These are phyloP conservation scores for Hirundichthys speculiger DNA, from an alignment of 2,113 vertebrate species.

Conservation along the genomic window DNA sequence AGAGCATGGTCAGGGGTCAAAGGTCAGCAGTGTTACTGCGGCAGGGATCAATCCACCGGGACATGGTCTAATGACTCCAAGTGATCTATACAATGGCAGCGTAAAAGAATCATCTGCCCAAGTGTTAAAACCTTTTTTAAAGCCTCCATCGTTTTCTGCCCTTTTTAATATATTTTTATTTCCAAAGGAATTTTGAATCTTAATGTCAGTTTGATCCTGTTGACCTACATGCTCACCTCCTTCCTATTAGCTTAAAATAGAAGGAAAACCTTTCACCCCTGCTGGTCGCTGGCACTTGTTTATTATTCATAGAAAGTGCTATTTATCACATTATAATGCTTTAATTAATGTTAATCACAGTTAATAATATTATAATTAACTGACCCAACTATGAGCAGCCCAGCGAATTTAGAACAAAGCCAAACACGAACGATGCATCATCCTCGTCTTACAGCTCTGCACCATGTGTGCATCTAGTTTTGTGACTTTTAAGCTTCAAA, in stretches of 20 bases:
- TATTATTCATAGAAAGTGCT: too few species aligned
- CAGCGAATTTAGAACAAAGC: background rate
- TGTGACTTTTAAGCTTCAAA: too few species aligned
- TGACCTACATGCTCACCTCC: too few species aligned
- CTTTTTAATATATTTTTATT: background rate
- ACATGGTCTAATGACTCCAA: constrained; percentile 45
- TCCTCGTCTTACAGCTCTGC: too few species aligned
- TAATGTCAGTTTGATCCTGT: too few species aligned
- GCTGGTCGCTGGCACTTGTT: too few species aligned
- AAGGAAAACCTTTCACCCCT: background rate
- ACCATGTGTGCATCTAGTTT: too few species aligned
- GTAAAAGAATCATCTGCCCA: constrained; percentile 23
- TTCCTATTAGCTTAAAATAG: background rate
- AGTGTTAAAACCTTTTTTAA: constrained; percentile 13
- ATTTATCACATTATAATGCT: too few species aligned
- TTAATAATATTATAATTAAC: too few species aligned
- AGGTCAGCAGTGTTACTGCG: too few species aligned
- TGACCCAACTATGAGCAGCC: background rate
- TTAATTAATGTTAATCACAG: too few species aligned
- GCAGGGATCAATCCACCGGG: constrained; percentile 57
- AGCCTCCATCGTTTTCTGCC: constrained; percentile 4
- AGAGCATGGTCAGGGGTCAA: background rate
- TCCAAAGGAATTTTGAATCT: background rate
- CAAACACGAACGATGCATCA: background rate
- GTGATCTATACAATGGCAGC: constrained; percentile 42